Percentiles rank a stretch among this genome's conserved stretches.
These are phyloP conservation scores for Drosophila multiciliata DNA, from an alignment of 2,888 invertebrate species.

Conservation along the genomic window DNA sequence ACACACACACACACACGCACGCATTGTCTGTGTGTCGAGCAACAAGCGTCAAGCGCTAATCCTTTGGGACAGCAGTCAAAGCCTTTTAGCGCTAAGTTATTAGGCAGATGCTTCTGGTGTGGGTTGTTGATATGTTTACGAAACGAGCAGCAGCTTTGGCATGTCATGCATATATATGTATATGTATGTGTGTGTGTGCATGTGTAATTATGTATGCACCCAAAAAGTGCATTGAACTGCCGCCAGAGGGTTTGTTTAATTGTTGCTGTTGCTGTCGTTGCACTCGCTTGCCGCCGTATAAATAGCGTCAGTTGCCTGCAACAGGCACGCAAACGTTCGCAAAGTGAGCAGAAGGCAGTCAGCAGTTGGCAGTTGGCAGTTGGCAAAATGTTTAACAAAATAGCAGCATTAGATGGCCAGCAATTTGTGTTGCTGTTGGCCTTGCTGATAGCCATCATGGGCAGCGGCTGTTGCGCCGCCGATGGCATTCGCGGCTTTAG, in stretches of 20 bases:
- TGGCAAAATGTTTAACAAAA: conserved; percentile 56
- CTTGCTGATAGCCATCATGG: conserved; percentile 26
- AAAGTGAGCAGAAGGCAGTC: conserved; percentile 23
- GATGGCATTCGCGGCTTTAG: conserved; percentile 5
- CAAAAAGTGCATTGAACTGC: conserved; percentile 73
- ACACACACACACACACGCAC: background rate
- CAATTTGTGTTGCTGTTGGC: conserved; percentile 21
- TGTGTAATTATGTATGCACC: conserved; percentile 41
- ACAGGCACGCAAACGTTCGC: conserved; percentile 25
- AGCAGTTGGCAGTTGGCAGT: background rate
- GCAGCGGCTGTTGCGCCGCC: conserved; percentile 15
- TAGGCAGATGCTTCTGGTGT: conserved; percentile 12
- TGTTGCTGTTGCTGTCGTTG: conserved; percentile 5
- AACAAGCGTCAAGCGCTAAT: conserved; percentile 45
- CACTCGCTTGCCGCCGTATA: conserved; percentile 43
- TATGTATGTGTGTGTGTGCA: background rate
- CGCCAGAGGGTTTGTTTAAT: background rate
- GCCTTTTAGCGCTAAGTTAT: conserved; percentile 54
- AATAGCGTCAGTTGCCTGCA: conserved; percentile 51
- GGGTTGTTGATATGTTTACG: conserved; percentile 28
- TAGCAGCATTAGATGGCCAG: conserved; percentile 18
- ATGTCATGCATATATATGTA: conserved; percentile 21
- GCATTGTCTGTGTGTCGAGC: background rate
- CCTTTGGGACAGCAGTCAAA: conserved; percentile 66
- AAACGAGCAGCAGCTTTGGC: conserved; percentile 5